phyloP scores from a whole-genome alignment of 2,888 invertebrate species.

The Furcula furcula region DNA sequence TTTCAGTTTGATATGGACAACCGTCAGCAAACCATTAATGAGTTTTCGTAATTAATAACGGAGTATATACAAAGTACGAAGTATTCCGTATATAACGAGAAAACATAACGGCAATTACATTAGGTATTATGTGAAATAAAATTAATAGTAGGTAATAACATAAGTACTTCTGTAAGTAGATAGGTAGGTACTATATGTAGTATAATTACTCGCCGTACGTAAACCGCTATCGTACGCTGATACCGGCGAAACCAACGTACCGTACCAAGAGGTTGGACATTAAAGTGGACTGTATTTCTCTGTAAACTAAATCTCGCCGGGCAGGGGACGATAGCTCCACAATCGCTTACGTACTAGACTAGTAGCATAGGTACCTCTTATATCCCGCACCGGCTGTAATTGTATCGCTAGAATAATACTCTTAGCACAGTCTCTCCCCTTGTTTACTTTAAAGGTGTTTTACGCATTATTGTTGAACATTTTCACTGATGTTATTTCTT shows the following conservation, averaged over 20 bases:
- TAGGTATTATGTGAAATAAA: background rate
- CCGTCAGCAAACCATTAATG: constrained; percentile 17
- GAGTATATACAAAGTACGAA: too few relatives aligned
- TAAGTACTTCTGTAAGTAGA: too few relatives aligned
- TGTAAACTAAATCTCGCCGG: constrained; percentile 58
- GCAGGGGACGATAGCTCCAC: constrained; percentile 48
- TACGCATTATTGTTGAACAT: too few relatives aligned
- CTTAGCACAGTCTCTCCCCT: constrained; percentile 24
- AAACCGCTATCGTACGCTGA: constrained; percentile 32
- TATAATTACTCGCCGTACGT: too few relatives aligned
- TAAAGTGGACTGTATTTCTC: constrained; percentile 60
- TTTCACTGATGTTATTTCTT: too few relatives aligned
- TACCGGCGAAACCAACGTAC: constrained; percentile 37
- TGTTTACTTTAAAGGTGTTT: too few relatives aligned
- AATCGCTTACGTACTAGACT: constrained; percentile 51
- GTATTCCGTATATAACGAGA: too few relatives aligned
- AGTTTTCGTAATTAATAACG: too few relatives aligned
- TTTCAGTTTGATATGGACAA: constrained; percentile 14
- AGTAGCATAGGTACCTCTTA: constrained; percentile 52
- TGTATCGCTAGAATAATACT: constrained; percentile 47
- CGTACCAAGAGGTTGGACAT: constrained; percentile 52
- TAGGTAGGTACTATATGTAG: too few relatives aligned
- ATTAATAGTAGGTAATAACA: background rate
- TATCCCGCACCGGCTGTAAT: constrained; percentile 63
- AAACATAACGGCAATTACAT: background rate